A percentile compares a stretch with the other conserved stretches of the same genome.
Evolutionary conservation across 2,113 vertebrate genomes (phyloP).

Genomic region (Haemorhous mexicanus): DNA sequence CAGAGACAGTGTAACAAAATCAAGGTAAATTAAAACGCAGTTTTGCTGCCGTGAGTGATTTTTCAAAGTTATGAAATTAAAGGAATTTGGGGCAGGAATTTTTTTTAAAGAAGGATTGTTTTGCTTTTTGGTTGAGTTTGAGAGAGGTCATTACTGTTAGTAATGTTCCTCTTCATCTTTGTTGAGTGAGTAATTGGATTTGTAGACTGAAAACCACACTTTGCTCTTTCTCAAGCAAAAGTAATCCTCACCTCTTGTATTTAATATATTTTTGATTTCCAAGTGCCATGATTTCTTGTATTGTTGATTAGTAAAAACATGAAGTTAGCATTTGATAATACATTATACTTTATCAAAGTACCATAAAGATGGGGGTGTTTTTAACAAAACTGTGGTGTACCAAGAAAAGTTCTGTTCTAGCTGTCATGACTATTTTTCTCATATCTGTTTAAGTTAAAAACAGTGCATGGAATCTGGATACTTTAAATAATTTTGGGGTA

Average conservation of each 20-base stretch:
- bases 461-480: not conserved
- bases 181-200: not conserved
- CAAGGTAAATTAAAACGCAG: not conserved
- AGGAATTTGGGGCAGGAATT: not conserved
- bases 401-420: not conserved
- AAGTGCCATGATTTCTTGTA: not conserved
- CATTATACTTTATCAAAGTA: not conserved
- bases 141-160: not conserved
- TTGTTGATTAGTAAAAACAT: not conserved
- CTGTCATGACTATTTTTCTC: not conserved
- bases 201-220: not conserved
- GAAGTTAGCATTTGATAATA: not conserved
- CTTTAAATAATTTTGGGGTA: not conserved
- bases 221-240: not conserved
- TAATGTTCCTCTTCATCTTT: not conserved
- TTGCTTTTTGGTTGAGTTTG: not conserved
- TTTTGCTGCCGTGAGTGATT: not conserved
- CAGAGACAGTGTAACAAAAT: not conserved
- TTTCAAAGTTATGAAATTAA: not conserved
- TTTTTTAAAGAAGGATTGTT: not conserved
- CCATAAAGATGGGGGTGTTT: accelerated
- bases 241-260: not conserved
- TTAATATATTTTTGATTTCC: not conserved
- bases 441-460: not conserved
- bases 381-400: not conserved